Percentiles rank a stretch among this genome's conserved stretches.
phyloP scores from a whole-genome alignment of 2,113 vertebrate species.

The Corydoras maculifer region DNA sequence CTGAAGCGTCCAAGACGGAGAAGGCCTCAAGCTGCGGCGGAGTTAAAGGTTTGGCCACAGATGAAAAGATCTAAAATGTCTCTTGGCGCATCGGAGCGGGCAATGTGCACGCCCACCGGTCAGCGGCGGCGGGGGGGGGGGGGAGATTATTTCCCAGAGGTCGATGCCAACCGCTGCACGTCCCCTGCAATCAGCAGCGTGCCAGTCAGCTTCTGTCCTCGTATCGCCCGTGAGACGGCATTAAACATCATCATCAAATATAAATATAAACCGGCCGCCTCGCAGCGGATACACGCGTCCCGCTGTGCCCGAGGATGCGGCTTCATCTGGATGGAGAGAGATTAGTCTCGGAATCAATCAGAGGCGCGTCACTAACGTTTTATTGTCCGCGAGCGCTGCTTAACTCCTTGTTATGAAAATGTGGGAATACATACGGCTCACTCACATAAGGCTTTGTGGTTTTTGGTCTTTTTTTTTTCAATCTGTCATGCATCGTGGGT shows the following conservation, averaged over 20 bases:
- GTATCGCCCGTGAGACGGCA: background rate
- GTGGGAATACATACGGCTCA: too few species aligned
- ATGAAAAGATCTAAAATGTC: conserved; percentile 34
- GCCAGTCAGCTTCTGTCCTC: conserved; percentile 1
- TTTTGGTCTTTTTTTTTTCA: too few species aligned
- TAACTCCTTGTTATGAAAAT: too few species aligned
- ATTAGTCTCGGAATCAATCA: too few species aligned
- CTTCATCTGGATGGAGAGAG: too few species aligned
- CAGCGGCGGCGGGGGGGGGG: conserved; percentile 17
- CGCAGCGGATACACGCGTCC: background rate
- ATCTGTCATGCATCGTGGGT: too few species aligned
- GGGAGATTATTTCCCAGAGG: conserved; percentile 27
- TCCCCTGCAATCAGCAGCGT: background rate
- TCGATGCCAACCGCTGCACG: background rate
- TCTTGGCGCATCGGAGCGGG: conserved; percentile 27
- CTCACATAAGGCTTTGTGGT: too few species aligned
- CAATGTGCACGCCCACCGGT: conserved; percentile 18
- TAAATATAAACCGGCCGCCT: conserved; percentile 2
- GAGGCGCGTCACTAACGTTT: too few species aligned
- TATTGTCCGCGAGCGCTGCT: too few species aligned
- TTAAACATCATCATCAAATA: conserved; percentile 10
- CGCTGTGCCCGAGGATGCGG: too few species aligned
- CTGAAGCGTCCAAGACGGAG: conserved; percentile 12
- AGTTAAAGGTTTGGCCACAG: conserved; percentile 31
- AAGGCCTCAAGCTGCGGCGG: conserved; percentile 24